phyloP scores from a whole-genome alignment of 2,113 vertebrate genomes.

The Capreolus pygargus region DNA sequence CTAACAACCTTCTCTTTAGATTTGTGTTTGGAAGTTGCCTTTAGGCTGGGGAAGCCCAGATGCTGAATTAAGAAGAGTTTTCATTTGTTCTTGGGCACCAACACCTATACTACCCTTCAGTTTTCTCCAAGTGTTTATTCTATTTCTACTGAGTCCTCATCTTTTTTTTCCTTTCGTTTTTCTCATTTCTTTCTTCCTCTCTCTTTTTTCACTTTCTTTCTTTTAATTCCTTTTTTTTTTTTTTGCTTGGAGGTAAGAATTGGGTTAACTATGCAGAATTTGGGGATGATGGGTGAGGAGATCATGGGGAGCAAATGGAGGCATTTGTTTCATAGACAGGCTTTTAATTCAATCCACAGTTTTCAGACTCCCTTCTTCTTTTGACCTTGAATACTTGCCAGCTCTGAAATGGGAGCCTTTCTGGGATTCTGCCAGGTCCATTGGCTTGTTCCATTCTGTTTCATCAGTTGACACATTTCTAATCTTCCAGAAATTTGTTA shows the following conservation, averaged over 20 bases:
- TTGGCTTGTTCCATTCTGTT: constrained; percentile 28
- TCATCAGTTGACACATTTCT: constrained; percentile 53
- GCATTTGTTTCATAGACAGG: constrained; percentile 16
- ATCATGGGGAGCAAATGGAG: background rate
- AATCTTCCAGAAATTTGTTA: constrained; percentile 53
- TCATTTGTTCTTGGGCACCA: background rate
- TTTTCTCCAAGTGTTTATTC: constrained; percentile 30
- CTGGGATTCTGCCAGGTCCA: constrained; percentile 9
- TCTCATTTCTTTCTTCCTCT: background rate
- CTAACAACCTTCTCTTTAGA: constrained; percentile 27
- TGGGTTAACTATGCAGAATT: background rate
- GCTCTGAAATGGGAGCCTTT: constrained; percentile 30
- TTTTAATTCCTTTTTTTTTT: fast-evolving
- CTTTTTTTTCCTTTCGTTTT: background rate
- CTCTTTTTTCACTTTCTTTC: no score
- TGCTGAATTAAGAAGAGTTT: constrained; percentile 6
- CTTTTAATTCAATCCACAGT: constrained; percentile 7
- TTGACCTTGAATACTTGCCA: constrained; percentile 43
- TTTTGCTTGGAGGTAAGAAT: background rate
- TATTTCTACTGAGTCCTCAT: background rate
- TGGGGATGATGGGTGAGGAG: background rate
- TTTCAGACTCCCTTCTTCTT: constrained; percentile 30
- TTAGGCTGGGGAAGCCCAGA: background rate
- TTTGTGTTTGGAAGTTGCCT: background rate
- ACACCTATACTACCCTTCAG: background rate